Base-by-base conservation (phyloP, 2,888 invertebrate genomes). In the Cheilosia vulpina region DNA sequence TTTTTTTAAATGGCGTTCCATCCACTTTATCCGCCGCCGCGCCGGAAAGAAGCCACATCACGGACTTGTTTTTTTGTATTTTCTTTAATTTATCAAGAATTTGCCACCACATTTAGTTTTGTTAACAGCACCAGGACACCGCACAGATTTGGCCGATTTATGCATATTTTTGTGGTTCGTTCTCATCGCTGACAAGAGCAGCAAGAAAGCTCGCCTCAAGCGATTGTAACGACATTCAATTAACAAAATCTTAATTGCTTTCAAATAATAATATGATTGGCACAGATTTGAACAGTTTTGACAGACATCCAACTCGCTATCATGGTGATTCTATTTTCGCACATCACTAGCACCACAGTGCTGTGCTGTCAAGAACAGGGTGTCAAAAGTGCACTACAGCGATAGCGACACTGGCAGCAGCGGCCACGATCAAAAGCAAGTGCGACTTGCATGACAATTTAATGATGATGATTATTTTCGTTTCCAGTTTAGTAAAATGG, bases 361-460 rank as follows among this genome's bases (percentile, higher is more conserved):
- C 38, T 24, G 24, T 15, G 72, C 57, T 81, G 76, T 77, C 76
- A 76, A 76, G 3, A 72, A 76, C 50, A 65, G 81, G 81, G 85
- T 85, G 85, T 81, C 81, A 81, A 45, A 76, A 85, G 71, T 50
- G 57, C 68, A 69, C 38, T 13, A 3, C 13, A 38, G 38, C 38
- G 38, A 63, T 62, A 21, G 57, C 65, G 52, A 58, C 53, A 72
- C 72, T 69, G 60, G 65, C 68, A 75, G 57, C 27, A 53, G 71
- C 84, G 80, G 80, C 24, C 47, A 38, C 52, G 76, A 85, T 85
- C 85, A 85, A 87, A 87, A 77, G 73, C 47, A 82, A 78, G 81
- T 87, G 87, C 87, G 87, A 82, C 73, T 78, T 87, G 82, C 87
- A 87, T 87, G 78, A 87, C 87, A 87, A 87, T 87, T 87, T 87